Percentiles rank a stretch among this genome's conserved stretches.
phyloP scores from a whole-genome alignment of 2,888 invertebrate genomes.

The Epicampocera succincta region DNA sequence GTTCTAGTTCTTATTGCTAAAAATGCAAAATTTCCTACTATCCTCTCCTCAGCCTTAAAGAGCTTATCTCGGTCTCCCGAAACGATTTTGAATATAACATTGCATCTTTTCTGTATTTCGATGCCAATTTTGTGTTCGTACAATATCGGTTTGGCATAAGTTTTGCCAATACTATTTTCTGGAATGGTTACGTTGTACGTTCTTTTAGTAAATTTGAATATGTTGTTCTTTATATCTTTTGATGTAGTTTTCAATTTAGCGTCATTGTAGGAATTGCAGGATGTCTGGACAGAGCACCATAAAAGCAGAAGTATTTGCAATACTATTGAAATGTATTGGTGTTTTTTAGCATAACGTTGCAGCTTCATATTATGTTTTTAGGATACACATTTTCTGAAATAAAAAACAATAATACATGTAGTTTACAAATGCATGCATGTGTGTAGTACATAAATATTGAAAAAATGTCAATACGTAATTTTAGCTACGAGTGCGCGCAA shows the following conservation, averaged over 20 bases:
- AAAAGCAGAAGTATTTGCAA: constrained; percentile 50
- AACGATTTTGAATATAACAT: constrained; percentile 92
- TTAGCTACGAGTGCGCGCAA: too few relatives aligned
- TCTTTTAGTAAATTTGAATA: constrained; percentile 87
- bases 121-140: constrained; percentile 92
- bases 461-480: too few relatives aligned
- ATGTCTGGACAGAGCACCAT: constrained; percentile 24
- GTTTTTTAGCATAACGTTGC: constrained; percentile 42
- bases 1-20: constrained; percentile 93
- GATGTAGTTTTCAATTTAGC: constrained; percentile 29
- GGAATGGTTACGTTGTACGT: constrained; percentile 94
- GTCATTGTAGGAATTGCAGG: constrained; percentile 32
- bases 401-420: constrained; percentile 1
- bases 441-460: too few relatives aligned
- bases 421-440: too few relatives aligned
- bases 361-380: constrained; percentile 62
- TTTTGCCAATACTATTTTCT: constrained; percentile 95
- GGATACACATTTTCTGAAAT: constrained; percentile 57
- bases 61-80: constrained; percentile 94
- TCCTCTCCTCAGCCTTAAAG: constrained; percentile 94
- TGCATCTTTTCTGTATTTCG: constrained; percentile 82
- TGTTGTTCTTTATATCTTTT: constrained; percentile 62
- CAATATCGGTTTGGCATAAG: constrained; percentile 88
- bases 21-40: constrained; percentile 97
- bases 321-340: constrained; percentile 38